A percentile compares a stretch with the other conserved stretches of the same genome.
phyloP scores from a whole-genome alignment of 2,888 invertebrate species.

The Macrophya alboannulata region DNA sequence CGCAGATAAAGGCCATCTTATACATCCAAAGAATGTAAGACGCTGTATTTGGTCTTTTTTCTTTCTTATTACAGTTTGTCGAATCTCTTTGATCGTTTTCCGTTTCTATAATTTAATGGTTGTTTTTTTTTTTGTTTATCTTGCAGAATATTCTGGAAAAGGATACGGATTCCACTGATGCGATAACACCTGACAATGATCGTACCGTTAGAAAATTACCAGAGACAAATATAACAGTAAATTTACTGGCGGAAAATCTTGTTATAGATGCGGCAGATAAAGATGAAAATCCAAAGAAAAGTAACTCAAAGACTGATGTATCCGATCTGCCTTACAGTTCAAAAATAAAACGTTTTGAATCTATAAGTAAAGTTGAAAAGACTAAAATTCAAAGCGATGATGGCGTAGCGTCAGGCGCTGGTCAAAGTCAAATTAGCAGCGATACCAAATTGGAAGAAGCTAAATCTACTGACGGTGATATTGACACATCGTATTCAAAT shows the following conservation, averaged over 20 bases:
- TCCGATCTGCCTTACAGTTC: constrained; percentile 56
- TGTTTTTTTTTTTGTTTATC: neutral
- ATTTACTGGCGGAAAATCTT: constrained; percentile 54
- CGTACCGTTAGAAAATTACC: constrained; percentile 64
- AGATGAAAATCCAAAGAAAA: constrained; percentile 71
- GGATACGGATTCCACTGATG: constrained; percentile 74
- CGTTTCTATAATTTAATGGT: neutral
- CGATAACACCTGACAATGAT: constrained; percentile 80
- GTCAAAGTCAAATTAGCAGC: constrained; percentile 65
- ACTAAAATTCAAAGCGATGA: constrained; percentile 62
- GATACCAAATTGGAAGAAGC: constrained; percentile 58
- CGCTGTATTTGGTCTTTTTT: neutral
- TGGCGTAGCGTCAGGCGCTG: constrained; percentile 65
- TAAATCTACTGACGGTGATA: constrained; percentile 72
- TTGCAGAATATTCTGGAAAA: constrained; percentile 78
- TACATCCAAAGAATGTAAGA: constrained; percentile 71
- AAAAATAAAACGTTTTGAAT: constrained; percentile 67
- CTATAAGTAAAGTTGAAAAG: constrained; percentile 62
- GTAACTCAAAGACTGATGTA: constrained; percentile 60
- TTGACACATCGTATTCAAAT: constrained; percentile 72
- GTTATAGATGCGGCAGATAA: constrained; percentile 78
- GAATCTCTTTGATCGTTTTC: neutral
- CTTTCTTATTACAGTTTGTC: neutral
- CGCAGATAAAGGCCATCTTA: constrained; percentile 68
- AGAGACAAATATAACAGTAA: constrained; percentile 60